Conservation (phyloP, 2,888 invertebrate genomes). For the Rapana venosa region DNA sequence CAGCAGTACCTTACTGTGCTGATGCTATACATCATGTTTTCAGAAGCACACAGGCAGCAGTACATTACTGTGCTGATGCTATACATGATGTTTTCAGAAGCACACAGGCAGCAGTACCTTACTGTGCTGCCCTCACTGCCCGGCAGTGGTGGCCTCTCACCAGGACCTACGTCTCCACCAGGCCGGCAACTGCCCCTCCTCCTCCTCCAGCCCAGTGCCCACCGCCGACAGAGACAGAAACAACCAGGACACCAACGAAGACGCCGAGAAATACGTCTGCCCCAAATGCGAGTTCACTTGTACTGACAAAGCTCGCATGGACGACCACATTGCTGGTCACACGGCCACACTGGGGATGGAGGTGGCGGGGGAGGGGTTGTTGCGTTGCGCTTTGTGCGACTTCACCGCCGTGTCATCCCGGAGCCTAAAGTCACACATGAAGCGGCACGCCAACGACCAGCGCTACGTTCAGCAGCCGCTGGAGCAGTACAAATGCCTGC, state of each 20-base stretch:
- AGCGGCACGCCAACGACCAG: conserved; percentile 76
- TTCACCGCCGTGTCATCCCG: conserved; percentile 74
- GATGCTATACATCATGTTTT: too few relatives aligned
- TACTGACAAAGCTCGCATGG: conserved; percentile 58
- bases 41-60: too few relatives aligned
- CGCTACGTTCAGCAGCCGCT: conserved; percentile 76
- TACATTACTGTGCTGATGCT: too few relatives aligned
- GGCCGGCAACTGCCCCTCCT: conserved; percentile 19
- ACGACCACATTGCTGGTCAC: conserved; percentile 55
- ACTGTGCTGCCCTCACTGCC: conserved; percentile 32
- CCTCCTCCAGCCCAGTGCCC: background rate
- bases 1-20: too few relatives aligned
- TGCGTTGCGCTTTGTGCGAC: conserved; percentile 74
- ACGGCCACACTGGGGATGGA: background rate
- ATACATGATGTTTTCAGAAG: conserved; percentile 32
- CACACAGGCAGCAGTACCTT: conserved; percentile 34
- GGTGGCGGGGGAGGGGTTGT: conserved; percentile 55
- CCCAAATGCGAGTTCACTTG: conserved; percentile 66
- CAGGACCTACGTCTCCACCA: conserved; percentile 32
- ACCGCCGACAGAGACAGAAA: background rate
- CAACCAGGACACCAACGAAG: background rate
- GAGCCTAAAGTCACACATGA: conserved; percentile 77
- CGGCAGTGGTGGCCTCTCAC: conserved; percentile 16
- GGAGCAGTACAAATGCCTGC: conserved; percentile 77
- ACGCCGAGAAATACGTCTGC: conserved; percentile 52